These are phyloP conservation scores for Leptodactylus fallax DNA, from an alignment of 2,797 vertebrate genomes.

Conservation along the genomic window DNA sequence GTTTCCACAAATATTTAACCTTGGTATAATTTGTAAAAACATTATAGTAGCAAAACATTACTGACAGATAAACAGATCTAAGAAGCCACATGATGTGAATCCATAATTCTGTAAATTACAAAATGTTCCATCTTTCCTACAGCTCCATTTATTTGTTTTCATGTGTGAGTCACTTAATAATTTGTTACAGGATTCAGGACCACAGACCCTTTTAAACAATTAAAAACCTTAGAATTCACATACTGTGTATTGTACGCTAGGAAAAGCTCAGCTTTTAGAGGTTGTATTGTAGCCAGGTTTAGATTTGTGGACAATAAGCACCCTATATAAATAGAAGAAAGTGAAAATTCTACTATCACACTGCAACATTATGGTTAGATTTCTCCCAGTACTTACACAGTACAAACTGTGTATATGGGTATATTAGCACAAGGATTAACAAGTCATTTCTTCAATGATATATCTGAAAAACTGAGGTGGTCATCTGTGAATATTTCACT, in stretches of 20 bases:
- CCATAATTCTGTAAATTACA: neutral
- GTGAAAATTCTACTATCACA: neutral
- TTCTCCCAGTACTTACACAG: neutral
- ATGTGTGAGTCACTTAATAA: neutral
- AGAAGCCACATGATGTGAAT: neutral
- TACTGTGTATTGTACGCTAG: neutral
- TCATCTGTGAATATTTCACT: neutral
- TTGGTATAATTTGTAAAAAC: conserved; percentile 17
- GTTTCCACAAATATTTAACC: conserved; percentile 41
- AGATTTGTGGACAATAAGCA: neutral
- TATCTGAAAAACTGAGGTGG: neutral
- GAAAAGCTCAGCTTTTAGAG: neutral
- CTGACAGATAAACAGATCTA: conserved; percentile 11
- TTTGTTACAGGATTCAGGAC: neutral
- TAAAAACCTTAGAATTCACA: neutral
- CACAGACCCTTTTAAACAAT: neutral
- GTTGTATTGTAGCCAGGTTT: neutral
- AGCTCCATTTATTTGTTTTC: neutral
- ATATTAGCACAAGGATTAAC: neutral
- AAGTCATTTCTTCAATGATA: neutral
- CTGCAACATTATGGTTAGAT: neutral
- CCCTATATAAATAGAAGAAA: neutral
- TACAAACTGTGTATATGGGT: neutral
- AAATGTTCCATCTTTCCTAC: neutral
- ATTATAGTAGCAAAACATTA: conserved; percentile 23